phyloP scores from a whole-genome alignment of 1,140 invertebrate species.

The Papilio helenus region DNA sequence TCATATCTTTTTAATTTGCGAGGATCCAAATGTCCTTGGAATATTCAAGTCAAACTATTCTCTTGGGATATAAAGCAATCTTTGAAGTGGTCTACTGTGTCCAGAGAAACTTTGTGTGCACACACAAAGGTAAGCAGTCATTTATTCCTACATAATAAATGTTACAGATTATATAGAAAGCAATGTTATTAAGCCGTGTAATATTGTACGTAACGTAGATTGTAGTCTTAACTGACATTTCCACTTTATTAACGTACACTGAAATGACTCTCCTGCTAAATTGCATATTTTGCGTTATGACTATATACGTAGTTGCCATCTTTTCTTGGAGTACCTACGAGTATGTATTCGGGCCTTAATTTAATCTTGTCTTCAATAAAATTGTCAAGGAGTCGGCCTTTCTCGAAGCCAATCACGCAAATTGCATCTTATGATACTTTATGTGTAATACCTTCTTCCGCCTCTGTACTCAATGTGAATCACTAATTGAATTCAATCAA shows the following conservation, averaged over 20 bases:
- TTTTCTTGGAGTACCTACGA: background rate
- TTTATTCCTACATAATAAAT: background rate
- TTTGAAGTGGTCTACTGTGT: background rate
- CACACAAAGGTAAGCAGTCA: background rate
- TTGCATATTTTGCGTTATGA: background rate
- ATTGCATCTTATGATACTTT: conserved; percentile 32
- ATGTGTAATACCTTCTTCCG: conserved; percentile 33
- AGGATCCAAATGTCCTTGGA: background rate
- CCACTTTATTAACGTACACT: background rate
- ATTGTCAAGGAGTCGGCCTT: background rate
- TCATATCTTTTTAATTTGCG: background rate
- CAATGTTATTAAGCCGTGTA: background rate
- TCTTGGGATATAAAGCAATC: background rate
- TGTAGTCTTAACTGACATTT: background rate
- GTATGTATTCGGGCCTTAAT: background rate
- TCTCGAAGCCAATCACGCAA: conserved; percentile 33
- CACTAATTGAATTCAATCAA: conserved; percentile 35
- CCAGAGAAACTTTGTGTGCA: background rate
- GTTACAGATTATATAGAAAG: background rate
- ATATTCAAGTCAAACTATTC: conserved; percentile 7
- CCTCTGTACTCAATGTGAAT: conserved; percentile 11
- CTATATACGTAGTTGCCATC: background rate
- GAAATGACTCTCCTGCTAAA: background rate
- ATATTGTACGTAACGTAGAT: no score
- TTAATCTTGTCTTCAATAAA: conserved; percentile 16